Evolutionary conservation across 1,140 invertebrate species (phyloP).

Genomic region (Cydia pomonella): DNA sequence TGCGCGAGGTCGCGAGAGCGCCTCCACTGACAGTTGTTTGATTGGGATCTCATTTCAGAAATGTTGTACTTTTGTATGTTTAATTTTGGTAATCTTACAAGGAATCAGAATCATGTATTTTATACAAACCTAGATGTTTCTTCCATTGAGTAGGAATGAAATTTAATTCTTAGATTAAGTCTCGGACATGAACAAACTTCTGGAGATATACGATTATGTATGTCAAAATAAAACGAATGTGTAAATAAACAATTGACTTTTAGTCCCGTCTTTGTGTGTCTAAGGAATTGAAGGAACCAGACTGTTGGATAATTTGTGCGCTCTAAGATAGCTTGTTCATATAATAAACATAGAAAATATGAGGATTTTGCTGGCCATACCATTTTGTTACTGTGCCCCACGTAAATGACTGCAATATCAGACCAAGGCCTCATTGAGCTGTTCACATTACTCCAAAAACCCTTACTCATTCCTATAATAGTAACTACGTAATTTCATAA

Average conservation of each 20-base stretch:
- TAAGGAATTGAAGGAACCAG: neutral
- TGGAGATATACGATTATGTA: constrained; percentile 72
- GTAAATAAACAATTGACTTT: constrained; percentile 77
- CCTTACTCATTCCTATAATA: too few species aligned
- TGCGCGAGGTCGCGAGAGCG: constrained; percentile 44
- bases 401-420: too few species aligned
- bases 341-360: neutral
- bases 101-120: constrained; percentile 78
- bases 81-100: constrained; percentile 66
- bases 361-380: too few species aligned
- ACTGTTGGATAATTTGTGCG: neutral
- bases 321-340: neutral
- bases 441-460: too few species aligned
- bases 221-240: constrained; percentile 72
- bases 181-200: constrained; percentile 76
- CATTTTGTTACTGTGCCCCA: too few species aligned
- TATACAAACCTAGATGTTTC: constrained; percentile 71
- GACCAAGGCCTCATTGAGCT: too few species aligned
- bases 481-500: too few species aligned
- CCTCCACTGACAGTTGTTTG: constrained; percentile 50
- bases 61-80: constrained; percentile 73
- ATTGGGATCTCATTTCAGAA: constrained; percentile 74
- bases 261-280: constrained; percentile 41
- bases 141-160: constrained; percentile 72
- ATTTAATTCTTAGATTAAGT: constrained; percentile 68